Percentiles rank a stretch among this genome's conserved stretches.
Conservation (phyloP, 2,113 vertebrate genomes). For the Leptodactylus fuscus region DNA sequence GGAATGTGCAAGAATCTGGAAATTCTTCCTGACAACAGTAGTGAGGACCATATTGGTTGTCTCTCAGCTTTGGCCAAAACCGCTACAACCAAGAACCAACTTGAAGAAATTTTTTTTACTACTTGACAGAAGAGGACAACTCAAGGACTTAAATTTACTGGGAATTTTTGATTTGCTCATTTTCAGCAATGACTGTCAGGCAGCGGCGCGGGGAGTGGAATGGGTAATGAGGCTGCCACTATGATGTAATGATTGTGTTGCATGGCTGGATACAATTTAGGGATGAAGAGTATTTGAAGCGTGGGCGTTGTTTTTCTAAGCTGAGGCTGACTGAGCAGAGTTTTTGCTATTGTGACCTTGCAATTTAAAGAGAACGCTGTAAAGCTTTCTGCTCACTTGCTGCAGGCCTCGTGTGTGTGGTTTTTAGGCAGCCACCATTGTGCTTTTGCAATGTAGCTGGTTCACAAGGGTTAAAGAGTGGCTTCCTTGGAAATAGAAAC, state of each 20-base stretch:
- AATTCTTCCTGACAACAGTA: not conserved
- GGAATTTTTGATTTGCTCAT: not conserved
- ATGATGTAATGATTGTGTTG: slow-evolving; percentile 24
- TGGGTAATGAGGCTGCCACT: not conserved
- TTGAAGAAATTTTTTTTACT: not conserved
- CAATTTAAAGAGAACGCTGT: not conserved
- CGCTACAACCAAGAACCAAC: not conserved
- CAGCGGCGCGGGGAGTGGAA: not conserved
- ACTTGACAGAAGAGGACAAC: not conserved
- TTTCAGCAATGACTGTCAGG: not conserved
- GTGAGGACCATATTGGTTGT: not conserved
- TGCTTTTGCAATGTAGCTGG: not conserved
- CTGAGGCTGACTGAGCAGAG: slow-evolving; percentile 9
- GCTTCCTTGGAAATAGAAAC: not conserved
- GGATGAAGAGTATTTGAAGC: not conserved
- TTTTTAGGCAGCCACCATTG: not conserved
- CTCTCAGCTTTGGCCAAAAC: not conserved
- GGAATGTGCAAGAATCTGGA: not conserved
- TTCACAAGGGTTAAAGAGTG: not conserved
- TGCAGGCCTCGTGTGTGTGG: not conserved
- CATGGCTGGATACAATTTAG: slow-evolving; percentile 19
- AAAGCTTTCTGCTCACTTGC: not conserved
- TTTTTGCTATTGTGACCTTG: slow-evolving; percentile 21
- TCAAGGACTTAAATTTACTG: not conserved
- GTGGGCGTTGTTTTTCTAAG: slow-evolving; percentile 15